A percentile compares a stretch with the other conserved stretches of the same genome.
These are phyloP conservation scores for Dromaius novaehollandiae DNA, from an alignment of 2,113 vertebrate genomes.

Conservation along the genomic window DNA sequence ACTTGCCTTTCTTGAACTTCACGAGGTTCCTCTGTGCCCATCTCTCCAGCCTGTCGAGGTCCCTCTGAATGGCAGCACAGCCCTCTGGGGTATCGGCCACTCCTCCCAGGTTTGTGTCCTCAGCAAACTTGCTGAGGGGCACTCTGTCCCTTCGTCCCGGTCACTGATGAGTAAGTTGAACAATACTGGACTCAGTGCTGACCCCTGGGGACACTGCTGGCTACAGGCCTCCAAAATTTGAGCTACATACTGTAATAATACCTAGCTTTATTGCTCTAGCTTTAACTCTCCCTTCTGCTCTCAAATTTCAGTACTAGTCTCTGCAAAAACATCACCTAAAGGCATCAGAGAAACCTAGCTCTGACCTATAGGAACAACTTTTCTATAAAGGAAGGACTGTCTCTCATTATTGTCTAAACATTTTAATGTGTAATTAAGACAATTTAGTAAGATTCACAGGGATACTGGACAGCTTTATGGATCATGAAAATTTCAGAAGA, in stretches of 20 bases:
- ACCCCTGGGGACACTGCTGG: neutral
- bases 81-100: too few species aligned
- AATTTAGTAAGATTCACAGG: neutral
- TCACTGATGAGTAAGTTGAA: too few species aligned
- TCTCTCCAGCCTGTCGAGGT: neutral
- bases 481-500: neutral
- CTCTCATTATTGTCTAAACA: neutral
- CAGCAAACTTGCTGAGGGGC: neutral
- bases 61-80: neutral
- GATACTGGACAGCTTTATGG: neutral
- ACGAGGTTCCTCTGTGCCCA: too few species aligned
- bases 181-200: neutral
- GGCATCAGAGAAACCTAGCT: neutral
- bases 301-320: neutral
- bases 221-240: neutral
- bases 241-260: neutral
- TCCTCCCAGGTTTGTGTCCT: neutral
- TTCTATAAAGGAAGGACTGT: neutral
- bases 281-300: neutral
- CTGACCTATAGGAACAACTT: neutral
- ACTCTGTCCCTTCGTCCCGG: too few species aligned
- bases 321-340: neutral
- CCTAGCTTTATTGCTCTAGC: neutral
- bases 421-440: neutral
- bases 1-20: too few species aligned